A percentile compares a stretch with the other conserved stretches of the same genome.
Evolutionary conservation across 2,797 vertebrate genomes (phyloP).

Genomic region (Onychomys arenicola): DNA sequence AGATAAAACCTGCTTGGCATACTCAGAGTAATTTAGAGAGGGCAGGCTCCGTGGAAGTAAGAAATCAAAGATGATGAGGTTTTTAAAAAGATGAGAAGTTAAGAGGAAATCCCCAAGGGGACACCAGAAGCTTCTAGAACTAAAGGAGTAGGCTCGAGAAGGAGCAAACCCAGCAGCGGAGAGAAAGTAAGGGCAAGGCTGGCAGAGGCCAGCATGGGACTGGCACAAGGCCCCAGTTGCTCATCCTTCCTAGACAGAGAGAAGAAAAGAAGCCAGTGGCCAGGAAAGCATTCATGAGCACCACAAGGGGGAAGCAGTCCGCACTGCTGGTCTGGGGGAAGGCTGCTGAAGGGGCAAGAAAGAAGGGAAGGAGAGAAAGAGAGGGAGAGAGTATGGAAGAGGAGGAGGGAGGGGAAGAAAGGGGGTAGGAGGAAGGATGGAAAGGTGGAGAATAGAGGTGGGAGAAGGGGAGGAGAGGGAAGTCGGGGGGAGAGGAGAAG

Average conservation of each 20-base stretch:
- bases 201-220: not conserved
- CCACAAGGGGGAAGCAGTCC: not conserved
- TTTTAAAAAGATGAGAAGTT: not conserved
- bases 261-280: not conserved
- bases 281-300: not conserved
- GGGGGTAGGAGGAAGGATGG: too few relatives aligned
- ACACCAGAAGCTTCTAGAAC: not conserved
- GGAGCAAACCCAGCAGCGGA: not conserved
- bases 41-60: not conserved
- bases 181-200: not conserved
- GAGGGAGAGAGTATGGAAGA: not conserved
- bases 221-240: not conserved
- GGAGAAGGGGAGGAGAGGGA: not conserved
- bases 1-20: not conserved
- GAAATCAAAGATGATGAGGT: not conserved
- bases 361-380: too few relatives aligned
- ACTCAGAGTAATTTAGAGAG: not conserved
- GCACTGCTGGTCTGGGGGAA: not conserved
- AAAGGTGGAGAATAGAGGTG: not conserved
- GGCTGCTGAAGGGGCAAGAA: too few relatives aligned
- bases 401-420: too few relatives aligned
- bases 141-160: not conserved
- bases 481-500: not conserved
- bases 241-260: not conserved
- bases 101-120: not conserved